phyloP scores from a whole-genome alignment of 2,113 vertebrate genomes.

The Tachysurus fulvidraco region DNA sequence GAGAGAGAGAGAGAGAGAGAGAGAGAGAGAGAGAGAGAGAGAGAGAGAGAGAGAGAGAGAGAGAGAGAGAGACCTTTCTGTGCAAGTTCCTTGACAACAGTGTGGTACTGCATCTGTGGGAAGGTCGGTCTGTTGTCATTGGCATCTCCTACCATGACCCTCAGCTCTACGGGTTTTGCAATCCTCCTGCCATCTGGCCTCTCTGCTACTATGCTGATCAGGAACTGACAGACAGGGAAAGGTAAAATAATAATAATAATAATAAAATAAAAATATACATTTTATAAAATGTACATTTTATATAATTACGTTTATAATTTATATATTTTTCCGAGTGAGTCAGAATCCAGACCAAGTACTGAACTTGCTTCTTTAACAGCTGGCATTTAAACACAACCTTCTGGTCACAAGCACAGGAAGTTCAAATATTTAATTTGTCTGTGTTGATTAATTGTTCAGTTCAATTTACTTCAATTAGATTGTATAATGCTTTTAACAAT shows the following conservation, averaged over 20 bases:
- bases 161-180: slow-evolving; percentile 69
- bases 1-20: neutral
- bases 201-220: slow-evolving; percentile 70
- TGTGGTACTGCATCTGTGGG: slow-evolving; percentile 73
- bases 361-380: neutral
- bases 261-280: too few relatives aligned
- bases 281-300: too few relatives aligned
- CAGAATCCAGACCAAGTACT: neutral
- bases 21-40: neutral
- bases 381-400: neutral
- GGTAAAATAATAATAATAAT: neutral
- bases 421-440: too few relatives aligned
- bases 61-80: slow-evolving; percentile 46
- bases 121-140: slow-evolving; percentile 74
- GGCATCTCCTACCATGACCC: slow-evolving; percentile 72
- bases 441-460: too few relatives aligned
- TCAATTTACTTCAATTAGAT: too few relatives aligned
- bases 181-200: slow-evolving; percentile 70
- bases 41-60: neutral
- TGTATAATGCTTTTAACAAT: too few relatives aligned
- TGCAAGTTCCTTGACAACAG: slow-evolving; percentile 67
- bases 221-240: slow-evolving; percentile 62
- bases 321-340: neutral
- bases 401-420: neutral
- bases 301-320: neutral